Evolutionary conservation across 2,113 vertebrate genomes (phyloP), one percentile per base, ranked within the genome.

Genomic region (Procavia capensis): DNA sequence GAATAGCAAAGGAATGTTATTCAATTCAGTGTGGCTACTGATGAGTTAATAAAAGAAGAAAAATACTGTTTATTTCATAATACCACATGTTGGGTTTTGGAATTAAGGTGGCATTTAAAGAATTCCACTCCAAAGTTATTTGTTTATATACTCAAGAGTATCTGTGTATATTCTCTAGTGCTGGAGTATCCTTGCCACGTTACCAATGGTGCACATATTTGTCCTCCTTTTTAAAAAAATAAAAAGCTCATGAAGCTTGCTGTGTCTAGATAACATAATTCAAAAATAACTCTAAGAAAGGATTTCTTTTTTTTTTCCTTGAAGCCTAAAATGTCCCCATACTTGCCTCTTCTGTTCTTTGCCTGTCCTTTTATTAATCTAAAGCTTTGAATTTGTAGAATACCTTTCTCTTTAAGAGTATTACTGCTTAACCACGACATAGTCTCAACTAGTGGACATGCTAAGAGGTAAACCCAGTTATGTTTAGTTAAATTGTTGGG

Each of bases 21-120:
- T 99, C 98, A 99, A 90, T 98, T 99, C 99, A 98, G 98, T 98
- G 99, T 98, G 98, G 99, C 99, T 99, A 98, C 98, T 99, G 97
- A 98, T 98, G 98, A 98, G 98, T 99, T 99, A 99, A 99, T 99
- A 98, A 99, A 98, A 98, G 98, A 99, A 99, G 99, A 99, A 99
- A 99, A 99, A 99, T 99, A 99, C 99, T 99, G 99, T 99, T 99
- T 99, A 99, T 99, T 99, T 99, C 98, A 99, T 98, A 99, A 99
- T 98, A 98, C 98, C 98, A 96, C 97, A 96, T 97, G 99, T 99
- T 99, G 98, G 99, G 63, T 95, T 99, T 99, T 98, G 98, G 99
- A 98, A 99, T 99, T 99, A 99, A 98, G 94, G 94, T 98, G 98
- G 99, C 99, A 99, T 99, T 98, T 98, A 97, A 98, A 98, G 99